A percentile compares a stretch with the other conserved stretches of the same genome.
phyloP scores from a whole-genome alignment of 2,113 vertebrate species.

The Macaca nemestrina region DNA sequence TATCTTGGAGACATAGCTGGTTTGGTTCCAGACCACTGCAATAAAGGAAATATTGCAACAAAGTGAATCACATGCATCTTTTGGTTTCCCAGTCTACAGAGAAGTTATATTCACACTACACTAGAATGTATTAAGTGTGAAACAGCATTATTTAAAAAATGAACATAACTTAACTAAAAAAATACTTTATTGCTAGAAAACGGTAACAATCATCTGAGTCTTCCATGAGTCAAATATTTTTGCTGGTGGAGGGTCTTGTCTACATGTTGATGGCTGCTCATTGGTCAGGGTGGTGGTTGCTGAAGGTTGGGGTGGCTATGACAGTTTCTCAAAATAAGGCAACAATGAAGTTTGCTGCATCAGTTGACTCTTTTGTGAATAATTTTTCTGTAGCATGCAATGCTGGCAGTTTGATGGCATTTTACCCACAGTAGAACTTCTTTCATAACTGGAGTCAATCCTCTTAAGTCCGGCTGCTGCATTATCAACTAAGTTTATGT shows the following conservation, averaged over 20 bases:
- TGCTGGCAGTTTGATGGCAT: background rate
- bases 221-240: background rate
- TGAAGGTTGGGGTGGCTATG: background rate
- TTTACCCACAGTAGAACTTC: background rate
- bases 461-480: background rate
- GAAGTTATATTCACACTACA: background rate
- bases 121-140: background rate
- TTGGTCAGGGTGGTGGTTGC: background rate
- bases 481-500: background rate
- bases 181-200: background rate
- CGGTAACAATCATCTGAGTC: background rate
- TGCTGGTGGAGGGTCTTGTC: background rate
- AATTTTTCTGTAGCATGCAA: background rate
- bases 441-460: background rate
- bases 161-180: background rate
- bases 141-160: background rate
- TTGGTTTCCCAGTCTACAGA: background rate
- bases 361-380: background rate
- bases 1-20: background rate
- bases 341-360: background rate
- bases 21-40: background rate
- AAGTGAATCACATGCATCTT: background rate
- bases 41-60: background rate
- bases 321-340: background rate
- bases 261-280: background rate